phyloP scores from a whole-genome alignment of 2,113 vertebrate genomes.

The Hippocampus comes region DNA sequence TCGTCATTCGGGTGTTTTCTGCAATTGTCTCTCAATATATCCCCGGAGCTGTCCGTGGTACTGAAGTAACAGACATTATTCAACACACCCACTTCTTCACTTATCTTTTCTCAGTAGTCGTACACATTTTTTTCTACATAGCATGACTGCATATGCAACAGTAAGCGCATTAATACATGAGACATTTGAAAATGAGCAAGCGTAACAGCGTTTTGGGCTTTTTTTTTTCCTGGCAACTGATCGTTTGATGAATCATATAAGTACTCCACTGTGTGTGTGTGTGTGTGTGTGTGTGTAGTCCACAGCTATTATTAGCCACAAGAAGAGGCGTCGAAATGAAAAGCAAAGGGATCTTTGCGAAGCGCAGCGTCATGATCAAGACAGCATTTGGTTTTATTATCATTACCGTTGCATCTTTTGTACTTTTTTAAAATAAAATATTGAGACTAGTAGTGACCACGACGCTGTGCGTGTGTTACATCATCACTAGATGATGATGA shows the following conservation, averaged over 20 bases:
- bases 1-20: background rate
- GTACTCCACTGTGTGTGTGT: background rate
- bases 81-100: background rate
- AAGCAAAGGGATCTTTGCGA: background rate
- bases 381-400: background rate
- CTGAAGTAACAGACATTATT: background rate
- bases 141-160: background rate
- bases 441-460: background rate
- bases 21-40: background rate
- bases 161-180: background rate
- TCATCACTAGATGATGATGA: background rate
- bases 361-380: background rate
- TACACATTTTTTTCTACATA: background rate
- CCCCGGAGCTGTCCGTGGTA: constrained; percentile 1
- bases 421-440: background rate
- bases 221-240: background rate
- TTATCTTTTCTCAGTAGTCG: background rate
- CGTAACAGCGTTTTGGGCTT: background rate
- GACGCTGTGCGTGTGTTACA: background rate
- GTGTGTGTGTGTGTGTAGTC: background rate
- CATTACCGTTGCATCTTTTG: background rate
- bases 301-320: background rate
- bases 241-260: constrained; percentile 1
- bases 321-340: constrained; percentile 4
- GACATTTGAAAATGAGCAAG: background rate